Percentiles rank a stretch among this genome's conserved stretches.
Evolutionary conservation across 64 coral and sea anemone species (phyloP).

Genomic region (Stylophora pistillata): DNA sequence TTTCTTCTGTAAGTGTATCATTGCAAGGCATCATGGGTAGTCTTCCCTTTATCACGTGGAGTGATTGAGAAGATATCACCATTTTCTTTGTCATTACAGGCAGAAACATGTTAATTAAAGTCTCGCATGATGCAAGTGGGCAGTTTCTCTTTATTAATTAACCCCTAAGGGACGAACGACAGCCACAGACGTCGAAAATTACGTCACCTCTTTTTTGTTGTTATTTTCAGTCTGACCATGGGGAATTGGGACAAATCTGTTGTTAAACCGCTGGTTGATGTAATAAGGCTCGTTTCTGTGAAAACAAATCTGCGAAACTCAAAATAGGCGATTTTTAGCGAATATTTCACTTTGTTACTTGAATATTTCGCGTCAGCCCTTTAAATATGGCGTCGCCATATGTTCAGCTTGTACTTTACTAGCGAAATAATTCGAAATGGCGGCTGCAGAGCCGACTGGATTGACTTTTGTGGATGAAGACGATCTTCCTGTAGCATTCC

Average conservation of each 20-base stretch:
- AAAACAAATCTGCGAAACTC: not conserved
- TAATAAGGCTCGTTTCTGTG: conserved; percentile 27
- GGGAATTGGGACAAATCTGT: not conserved
- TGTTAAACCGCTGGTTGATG: not conserved
- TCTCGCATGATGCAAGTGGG: too few relatives aligned
- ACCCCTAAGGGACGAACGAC: not conserved
- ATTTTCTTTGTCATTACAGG: too few relatives aligned
- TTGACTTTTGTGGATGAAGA: conserved; percentile 42
- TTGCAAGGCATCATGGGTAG: too few relatives aligned
- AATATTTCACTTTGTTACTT: not conserved
- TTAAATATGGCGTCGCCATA: conserved; percentile 42
- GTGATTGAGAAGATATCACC: too few relatives aligned
- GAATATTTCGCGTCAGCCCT: not conserved
- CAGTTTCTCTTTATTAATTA: not conserved
- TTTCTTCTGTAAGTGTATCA: too few relatives aligned
- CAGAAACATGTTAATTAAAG: too few relatives aligned
- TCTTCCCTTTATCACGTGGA: too few relatives aligned
- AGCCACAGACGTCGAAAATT: not conserved
- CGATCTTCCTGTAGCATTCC: not conserved
- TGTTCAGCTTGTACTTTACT: too few relatives aligned
- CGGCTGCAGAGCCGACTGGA: not conserved
- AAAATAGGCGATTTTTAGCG: not conserved
- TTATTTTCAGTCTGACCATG: not conserved
- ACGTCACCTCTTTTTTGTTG: not conserved
- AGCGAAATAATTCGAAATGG: too few relatives aligned